phyloP scores from a whole-genome alignment of 2,888 invertebrate genomes.

The Apodemia hepburni region DNA sequence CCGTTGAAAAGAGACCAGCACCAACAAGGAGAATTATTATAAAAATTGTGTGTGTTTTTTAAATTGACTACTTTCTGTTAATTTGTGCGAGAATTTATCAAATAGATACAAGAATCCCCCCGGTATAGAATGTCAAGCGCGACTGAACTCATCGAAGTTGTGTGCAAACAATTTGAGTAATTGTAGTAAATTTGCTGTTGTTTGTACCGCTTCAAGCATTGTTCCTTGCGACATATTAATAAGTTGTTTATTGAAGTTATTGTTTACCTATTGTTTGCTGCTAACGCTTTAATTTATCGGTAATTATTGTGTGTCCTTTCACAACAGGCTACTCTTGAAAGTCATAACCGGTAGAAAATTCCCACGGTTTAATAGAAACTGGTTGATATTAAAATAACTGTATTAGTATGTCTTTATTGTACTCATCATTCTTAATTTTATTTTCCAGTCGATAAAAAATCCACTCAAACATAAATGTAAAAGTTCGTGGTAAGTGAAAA shows the following conservation, averaged over 20 bases:
- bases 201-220: constrained; percentile 28
- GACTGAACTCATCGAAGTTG: constrained; percentile 39
- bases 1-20: no score
- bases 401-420: neutral
- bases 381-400: neutral
- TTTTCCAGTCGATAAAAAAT: no score
- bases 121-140: constrained; percentile 39
- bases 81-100: constrained; percentile 22
- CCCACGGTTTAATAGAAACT: neutral
- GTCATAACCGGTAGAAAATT: neutral
- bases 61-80: no score
- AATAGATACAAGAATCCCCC: constrained; percentile 30
- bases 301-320: neutral
- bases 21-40: no score
- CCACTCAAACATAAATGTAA: no score
- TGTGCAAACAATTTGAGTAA: constrained; percentile 40
- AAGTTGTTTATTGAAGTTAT: constrained; percentile 18
- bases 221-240: constrained; percentile 15
- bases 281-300: neutral
- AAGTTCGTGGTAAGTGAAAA: no score
- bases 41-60: no score
- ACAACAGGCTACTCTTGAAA: neutral
- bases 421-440: neutral
- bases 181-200: constrained; percentile 35
- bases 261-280: constrained; percentile 3